Percentiles rank a stretch among this genome's conserved stretches.
phyloP scores from a whole-genome alignment of 1,140 invertebrate species.

The Leguminivora glycinivorella region DNA sequence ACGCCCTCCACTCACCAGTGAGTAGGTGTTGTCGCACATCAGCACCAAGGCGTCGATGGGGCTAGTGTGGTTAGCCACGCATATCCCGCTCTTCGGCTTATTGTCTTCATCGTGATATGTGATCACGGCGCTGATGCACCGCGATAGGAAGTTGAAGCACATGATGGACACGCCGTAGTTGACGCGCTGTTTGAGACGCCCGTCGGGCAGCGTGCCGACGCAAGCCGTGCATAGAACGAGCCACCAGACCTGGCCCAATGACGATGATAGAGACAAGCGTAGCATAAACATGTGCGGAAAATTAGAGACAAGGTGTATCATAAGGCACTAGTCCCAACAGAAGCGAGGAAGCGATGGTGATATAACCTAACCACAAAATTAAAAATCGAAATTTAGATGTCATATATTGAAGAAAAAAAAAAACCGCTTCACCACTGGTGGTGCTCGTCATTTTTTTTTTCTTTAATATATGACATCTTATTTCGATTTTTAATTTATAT shows the following conservation, averaged over 20 bases:
- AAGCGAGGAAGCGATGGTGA: too few relatives aligned
- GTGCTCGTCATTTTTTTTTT: too few relatives aligned
- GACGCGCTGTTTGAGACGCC: conserved; percentile 86
- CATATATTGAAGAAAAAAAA: too few relatives aligned
- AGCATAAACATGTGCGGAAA: not conserved
- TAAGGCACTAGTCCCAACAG: too few relatives aligned
- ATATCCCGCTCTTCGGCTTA: conserved; percentile 91
- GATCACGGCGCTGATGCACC: conserved; percentile 92
- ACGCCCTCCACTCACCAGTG: conserved; percentile 92
- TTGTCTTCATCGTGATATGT: conserved; percentile 93
- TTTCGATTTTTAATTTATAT: too few relatives aligned
- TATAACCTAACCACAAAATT: too few relatives aligned
- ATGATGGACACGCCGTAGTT: conserved; percentile 90
- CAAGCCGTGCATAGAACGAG: conserved; percentile 90
- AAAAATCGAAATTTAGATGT: too few relatives aligned
- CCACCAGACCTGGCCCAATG: conserved; percentile 85
- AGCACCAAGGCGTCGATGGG: conserved; percentile 98
- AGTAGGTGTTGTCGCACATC: conserved; percentile 98
- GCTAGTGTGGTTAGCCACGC: conserved; percentile 99
- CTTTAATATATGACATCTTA: too few relatives aligned
- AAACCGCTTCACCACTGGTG: too few relatives aligned
- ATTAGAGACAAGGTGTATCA: too few relatives aligned
- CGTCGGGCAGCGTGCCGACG: conserved; percentile 90
- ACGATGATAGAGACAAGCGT: too few relatives aligned
- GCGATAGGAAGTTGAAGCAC: conserved; percentile 93